Evolutionary conservation across 2,797 vertebrate species (phyloP).

Genomic region (Anolis apletophallus): DNA sequence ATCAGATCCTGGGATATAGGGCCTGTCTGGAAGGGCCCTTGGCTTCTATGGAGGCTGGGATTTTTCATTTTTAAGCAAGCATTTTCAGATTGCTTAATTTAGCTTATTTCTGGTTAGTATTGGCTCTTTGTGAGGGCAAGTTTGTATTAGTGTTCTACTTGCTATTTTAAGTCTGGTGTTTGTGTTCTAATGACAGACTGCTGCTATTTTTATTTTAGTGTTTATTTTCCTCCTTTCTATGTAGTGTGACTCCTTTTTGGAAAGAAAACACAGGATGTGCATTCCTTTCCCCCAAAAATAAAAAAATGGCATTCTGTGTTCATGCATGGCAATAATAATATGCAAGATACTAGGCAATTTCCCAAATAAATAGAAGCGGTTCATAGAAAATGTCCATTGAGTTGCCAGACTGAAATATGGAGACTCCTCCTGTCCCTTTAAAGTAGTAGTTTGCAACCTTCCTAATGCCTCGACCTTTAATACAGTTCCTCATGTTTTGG

Average conservation of each 20-base stretch:
- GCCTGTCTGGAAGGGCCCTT: not conserved
- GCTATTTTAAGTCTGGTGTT: not conserved
- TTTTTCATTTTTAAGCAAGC: not conserved
- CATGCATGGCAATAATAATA: not conserved
- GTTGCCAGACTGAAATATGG: no score
- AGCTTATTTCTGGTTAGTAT: not conserved
- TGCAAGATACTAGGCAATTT: not conserved
- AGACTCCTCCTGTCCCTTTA: no score
- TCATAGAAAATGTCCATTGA: no score
- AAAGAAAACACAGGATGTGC: not conserved
- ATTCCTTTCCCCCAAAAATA: not conserved
- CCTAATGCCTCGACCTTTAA: no score
- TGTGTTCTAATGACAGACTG: not conserved
- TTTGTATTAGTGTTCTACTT: not conserved
- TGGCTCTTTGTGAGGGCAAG: not conserved
- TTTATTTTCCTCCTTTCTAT: not conserved
- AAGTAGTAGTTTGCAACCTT: no score
- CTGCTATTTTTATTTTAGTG: not conserved
- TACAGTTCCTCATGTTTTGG: no score
- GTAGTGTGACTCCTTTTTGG: not conserved
- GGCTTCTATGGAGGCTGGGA: not conserved
- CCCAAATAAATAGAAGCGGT: not conserved
- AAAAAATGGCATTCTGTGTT: not conserved
- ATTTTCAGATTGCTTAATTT: not conserved
- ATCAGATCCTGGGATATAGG: no score